Evolutionary conservation across 1,140 invertebrate species (phyloP), one percentile per base, ranked within the genome.

Genomic region (Drosophila kohkoa): DNA sequence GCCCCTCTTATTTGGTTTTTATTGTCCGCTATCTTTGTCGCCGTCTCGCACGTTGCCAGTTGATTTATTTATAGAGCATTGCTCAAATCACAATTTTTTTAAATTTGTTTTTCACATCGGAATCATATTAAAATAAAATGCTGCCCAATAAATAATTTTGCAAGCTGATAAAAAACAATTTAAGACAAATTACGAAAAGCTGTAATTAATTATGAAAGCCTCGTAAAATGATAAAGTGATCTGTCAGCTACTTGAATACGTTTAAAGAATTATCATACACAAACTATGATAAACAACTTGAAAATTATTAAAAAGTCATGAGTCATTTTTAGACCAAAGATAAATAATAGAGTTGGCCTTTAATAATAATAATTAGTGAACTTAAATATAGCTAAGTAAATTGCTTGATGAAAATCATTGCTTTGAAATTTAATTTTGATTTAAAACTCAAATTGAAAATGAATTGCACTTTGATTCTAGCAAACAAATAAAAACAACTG

Each of bases 31-130:
- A 16, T 32, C 63, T 25, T 32, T 52, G 46, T 52, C 28, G 52
- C 28, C 46, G 45, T 64, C 60, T 41, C 51, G 67, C 63, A 59
- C 59, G 32, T 69, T 55, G 16, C 60, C n/a, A 10, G 10, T 76
- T 76, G 77, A 89, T 85, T 88, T 88, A 89, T 88, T 88, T 89
- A 82, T 85, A 72, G 71, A 57, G 30, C 75, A 67, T 58, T 73
- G 41, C 62, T 70, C 11, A 65, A 65, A 55, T 64, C 45, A 35
- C 59, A 43, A 64, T 46, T 16, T 48, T 41, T 55, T 7, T 1
- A 58, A 54, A 25, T 25, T 62, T 59, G 15, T 49, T 46, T 25
- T 25, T 5, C 20, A 41, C n/a, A 25, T 32, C 10, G 25, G 2
- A 8, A 13, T 51, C 41, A 43, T 7, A 41, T n/a, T 0, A 41